A percentile compares a stretch with the other conserved stretches of the same genome.
Conservation (phyloP, 2,888 invertebrate species). For the Rhyacophila evoluta region DNA sequence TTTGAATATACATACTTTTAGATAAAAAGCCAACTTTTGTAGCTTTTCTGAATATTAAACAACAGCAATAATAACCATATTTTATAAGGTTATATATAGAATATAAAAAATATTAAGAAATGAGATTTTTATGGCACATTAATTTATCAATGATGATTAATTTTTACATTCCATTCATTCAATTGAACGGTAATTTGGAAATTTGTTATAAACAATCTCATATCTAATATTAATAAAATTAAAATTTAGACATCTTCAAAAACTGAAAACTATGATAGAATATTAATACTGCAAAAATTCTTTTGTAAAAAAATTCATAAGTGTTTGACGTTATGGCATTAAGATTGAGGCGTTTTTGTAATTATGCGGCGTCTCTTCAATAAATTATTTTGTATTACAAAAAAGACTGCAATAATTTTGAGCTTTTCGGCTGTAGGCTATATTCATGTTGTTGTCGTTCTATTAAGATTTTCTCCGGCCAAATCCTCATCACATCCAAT, state of each 20-base stretch:
- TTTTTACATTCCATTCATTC: no score
- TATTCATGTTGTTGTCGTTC: neutral
- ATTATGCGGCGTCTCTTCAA: neutral
- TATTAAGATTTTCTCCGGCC: neutral
- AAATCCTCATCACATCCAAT: neutral
- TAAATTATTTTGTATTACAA: slow-evolving; percentile 15
- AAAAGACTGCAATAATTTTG: slow-evolving; percentile 23
- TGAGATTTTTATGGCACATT: neutral
- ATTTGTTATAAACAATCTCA: no score
- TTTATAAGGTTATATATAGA: no score
- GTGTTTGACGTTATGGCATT: neutral
- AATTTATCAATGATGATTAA: no score
- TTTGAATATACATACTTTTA: neutral
- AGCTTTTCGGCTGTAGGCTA: slow-evolving; percentile 16
- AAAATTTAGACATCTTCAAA: no score
- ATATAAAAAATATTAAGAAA: neutral
- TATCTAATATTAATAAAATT: no score
- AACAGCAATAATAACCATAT: neutral
- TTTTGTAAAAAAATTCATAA: neutral
- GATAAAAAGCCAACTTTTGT: neutral
- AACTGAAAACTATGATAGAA: no score
- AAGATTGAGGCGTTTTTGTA: neutral
- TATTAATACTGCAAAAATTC: no score
- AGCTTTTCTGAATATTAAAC: neutral
- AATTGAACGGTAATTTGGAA: no score